Base-by-base conservation (phyloP, 2,797 vertebrate species). In the Notamacropus eugenii region DNA sequence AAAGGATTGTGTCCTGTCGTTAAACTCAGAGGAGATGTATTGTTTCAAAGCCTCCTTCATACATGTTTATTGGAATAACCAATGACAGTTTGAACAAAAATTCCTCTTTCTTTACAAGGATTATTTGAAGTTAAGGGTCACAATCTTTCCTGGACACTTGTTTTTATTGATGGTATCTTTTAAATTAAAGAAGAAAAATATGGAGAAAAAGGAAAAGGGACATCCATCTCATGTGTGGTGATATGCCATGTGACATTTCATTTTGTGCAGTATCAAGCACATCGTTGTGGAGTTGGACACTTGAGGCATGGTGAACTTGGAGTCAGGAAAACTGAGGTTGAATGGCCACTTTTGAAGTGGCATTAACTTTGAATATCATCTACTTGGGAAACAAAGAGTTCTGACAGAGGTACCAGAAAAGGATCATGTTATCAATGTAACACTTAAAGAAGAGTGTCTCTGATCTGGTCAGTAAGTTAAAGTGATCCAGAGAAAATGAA, bases 351-450 rank as follows among this genome's bases (percentile, higher is more conserved):
- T 40, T 93, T 95, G 90, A 93, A 96, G 92, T 93, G 40, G 90
- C 52, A 5, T 96, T 94, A 58, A 90, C 94, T 54, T 91, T 91
- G 91, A 96, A 94, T 92, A 92, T 96, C 91, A 94, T 94, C 57
- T 28, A 93, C 91, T 57, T 57, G 87, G 93, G 67, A 95, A 95
- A 92, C 74, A 96, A 96, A 90, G 16, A 52, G 55, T 94, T 62
- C 55, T 46, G 50, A 82, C 52, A 87, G 90, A 93, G 67, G 93
- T 93, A 58, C 55, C 95, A 93, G 34, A 93, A 92, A 82, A 92
- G 95, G 90, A 55, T 56, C 40, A 56, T 34, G 29, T 16, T 34
- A 92, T 93, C 91, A 82, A 55, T 29, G 46, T 82, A 27, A 54
- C 93, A 54, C 92, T 95, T 92, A 92, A 52, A 52, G 94, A 93